Percentiles rank a stretch among this genome's conserved stretches.
These are phyloP conservation scores for Sphinx pinastri DNA, from an alignment of 2,888 invertebrate species.

Conservation along the genomic window DNA sequence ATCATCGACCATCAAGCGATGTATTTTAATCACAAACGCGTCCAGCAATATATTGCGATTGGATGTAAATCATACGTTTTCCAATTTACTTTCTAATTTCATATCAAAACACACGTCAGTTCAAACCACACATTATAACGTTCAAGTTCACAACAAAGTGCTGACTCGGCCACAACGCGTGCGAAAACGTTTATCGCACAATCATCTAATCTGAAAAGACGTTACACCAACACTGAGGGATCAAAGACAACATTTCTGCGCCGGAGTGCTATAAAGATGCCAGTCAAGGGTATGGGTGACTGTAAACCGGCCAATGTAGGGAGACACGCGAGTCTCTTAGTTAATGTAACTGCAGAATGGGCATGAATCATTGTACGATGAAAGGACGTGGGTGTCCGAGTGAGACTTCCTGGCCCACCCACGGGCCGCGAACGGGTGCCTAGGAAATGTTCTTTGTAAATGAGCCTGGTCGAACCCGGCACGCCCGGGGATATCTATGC, in stretches of 20 bases:
- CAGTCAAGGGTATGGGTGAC: conserved; percentile 39
- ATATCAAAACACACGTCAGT: conserved; percentile 13
- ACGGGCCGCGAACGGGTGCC: conserved; percentile 46
- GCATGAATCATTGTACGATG: conserved; percentile 75
- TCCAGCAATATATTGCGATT: background rate
- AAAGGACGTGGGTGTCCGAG: conserved; percentile 72
- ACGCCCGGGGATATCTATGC: conserved; percentile 17
- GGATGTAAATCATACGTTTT: conserved; percentile 20
- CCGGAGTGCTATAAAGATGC: conserved; percentile 49
- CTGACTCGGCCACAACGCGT: conserved; percentile 9
- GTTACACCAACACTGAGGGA: conserved; percentile 11
- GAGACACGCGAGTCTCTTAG: conserved; percentile 43
- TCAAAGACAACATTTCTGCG: conserved; percentile 17
- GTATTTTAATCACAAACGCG: conserved; percentile 6
- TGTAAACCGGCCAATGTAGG: conserved; percentile 54
- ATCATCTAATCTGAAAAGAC: conserved; percentile 20
- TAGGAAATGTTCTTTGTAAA: conserved; percentile 28
- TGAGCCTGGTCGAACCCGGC: background rate
- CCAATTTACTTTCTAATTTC: conserved; percentile 20
- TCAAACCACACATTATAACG: conserved; percentile 5
- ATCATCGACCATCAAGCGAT: background rate
- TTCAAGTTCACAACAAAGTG: conserved; percentile 16
- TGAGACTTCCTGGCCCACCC: conserved; percentile 77
- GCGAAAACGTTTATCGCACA: background rate
- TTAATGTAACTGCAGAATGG: conserved; percentile 50